Conservation (phyloP, 2,113 vertebrate species). For the Colius striatus region DNA sequence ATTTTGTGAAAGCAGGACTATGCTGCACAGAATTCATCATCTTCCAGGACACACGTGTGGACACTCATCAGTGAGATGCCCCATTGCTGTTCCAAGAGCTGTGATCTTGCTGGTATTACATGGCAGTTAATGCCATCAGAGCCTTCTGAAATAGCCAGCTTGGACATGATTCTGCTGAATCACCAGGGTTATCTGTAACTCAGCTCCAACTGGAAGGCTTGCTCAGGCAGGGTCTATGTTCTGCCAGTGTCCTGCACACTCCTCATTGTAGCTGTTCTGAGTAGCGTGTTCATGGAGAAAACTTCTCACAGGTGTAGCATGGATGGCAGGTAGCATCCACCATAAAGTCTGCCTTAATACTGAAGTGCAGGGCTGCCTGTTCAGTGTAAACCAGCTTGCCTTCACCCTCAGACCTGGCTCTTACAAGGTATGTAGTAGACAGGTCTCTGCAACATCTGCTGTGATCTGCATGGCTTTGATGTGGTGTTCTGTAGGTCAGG, state of each 20-base stretch:
- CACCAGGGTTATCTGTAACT: background rate
- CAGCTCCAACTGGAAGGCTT: background rate
- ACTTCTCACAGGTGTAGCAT: background rate
- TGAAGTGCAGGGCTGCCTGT: background rate
- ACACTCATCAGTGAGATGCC: fast-evolving
- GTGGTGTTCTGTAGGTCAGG: background rate
- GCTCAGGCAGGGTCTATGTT: background rate
- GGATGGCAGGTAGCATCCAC: background rate
- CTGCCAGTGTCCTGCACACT: background rate
- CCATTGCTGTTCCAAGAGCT: background rate
- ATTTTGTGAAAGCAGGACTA: background rate
- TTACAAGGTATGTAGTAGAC: background rate
- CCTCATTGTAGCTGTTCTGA: background rate
- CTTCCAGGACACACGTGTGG: background rate
- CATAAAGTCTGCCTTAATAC: background rate
- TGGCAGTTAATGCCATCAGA: background rate
- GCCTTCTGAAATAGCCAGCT: background rate
- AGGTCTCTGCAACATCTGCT: background rate
- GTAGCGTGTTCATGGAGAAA: background rate
- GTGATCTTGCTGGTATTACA: background rate
- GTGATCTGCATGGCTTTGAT: background rate
- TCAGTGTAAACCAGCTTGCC: background rate
- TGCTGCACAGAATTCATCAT: background rate
- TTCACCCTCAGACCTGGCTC: background rate
- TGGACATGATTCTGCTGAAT: background rate